Base-by-base conservation (phyloP, 2,113 vertebrate genomes). In the Phaethornis superciliosus region DNA sequence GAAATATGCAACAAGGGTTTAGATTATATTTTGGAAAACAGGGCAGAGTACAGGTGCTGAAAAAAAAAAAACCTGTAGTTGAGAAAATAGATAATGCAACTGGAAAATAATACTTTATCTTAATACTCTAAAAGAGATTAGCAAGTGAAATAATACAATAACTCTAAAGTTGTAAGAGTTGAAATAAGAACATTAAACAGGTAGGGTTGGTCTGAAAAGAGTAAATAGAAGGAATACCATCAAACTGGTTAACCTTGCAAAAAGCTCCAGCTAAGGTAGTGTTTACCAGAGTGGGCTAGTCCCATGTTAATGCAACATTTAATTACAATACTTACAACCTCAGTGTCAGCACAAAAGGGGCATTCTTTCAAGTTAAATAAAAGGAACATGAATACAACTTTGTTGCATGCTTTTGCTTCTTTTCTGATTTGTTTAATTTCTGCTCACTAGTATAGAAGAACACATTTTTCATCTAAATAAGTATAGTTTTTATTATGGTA, bases 1-100 rank as follows among this genome's bases (percentile, higher is more conserved):
- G 1, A 23, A 81, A 85, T 27, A 13, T 67, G 21, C 35, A 95
- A 95, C n/a, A 95, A 95, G 72, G 95, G 93, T 92, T 92, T 83
- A 89, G 32, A 85, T 26, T 27, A 28, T 75, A 44, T 70, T 78
- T 77, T 64, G 78, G 84, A 85, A 97, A 93, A 85, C 18, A 63
- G 35, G 23, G 30, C 47, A 95, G 67, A 88, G 23, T 28, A 54
- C 16, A 49, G 32, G 40, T 88, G 44, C n/a, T 55, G 49, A 89
- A 89, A 47, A 74, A 70, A 90, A 51, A 83, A 78, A 37, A 7
- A 4, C 40, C 40, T 77, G 46, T 85, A 85, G n/a, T 44, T 76
- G 65, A 92, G 77, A 72, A 96, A 93, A 91, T 86, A 89, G 69
- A 81, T 56, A 90, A 79, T 88, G 42, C 18, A 56, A 59, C 87